These are phyloP conservation scores for Anastrepha obliqua DNA, from an alignment of 1,140 invertebrate species.

Conservation along the genomic window DNA sequence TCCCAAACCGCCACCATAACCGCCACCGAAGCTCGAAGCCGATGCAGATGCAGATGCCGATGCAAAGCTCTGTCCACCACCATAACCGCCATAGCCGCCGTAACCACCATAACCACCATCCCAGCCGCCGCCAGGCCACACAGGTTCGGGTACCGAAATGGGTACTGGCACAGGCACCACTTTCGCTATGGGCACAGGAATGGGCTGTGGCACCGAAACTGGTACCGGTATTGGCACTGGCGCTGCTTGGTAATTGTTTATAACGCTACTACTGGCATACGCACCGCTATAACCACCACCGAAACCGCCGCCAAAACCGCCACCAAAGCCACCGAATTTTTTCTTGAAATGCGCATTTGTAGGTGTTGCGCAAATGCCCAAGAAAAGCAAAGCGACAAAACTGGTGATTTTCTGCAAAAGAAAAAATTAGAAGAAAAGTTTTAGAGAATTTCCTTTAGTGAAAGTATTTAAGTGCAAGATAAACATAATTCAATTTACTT, in stretches of 20 bases:
- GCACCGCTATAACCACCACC: slow-evolving; percentile 25
- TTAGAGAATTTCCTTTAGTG: neutral
- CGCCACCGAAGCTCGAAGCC: neutral
- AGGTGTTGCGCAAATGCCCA: neutral
- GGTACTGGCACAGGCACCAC: slow-evolving; percentile 5
- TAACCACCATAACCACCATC: slow-evolving; percentile 5
- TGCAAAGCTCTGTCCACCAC: neutral
- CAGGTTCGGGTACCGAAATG: neutral
- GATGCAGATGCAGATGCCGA: slow-evolving; percentile 9
- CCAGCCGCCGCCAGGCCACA: neutral
- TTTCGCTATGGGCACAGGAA: neutral
- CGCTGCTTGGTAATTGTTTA: slow-evolving; percentile 14
- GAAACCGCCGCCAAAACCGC: neutral
- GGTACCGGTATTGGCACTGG: neutral
- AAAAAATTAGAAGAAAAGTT: neutral
- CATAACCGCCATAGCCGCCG: neutral
- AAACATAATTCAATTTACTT: too few species aligned
- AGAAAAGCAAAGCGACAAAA: neutral
- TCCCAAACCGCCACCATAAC: slow-evolving; percentile 1
- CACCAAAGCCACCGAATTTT: slow-evolving; percentile 12
- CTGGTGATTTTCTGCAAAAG: neutral
- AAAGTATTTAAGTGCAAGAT: too few species aligned
- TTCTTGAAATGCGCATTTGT: slow-evolving; percentile 5
- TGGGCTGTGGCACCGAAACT: neutral
- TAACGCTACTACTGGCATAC: slow-evolving; percentile 1